phyloP scores from a whole-genome alignment of 2,888 invertebrate genomes.

The Bombyx huttoni region DNA sequence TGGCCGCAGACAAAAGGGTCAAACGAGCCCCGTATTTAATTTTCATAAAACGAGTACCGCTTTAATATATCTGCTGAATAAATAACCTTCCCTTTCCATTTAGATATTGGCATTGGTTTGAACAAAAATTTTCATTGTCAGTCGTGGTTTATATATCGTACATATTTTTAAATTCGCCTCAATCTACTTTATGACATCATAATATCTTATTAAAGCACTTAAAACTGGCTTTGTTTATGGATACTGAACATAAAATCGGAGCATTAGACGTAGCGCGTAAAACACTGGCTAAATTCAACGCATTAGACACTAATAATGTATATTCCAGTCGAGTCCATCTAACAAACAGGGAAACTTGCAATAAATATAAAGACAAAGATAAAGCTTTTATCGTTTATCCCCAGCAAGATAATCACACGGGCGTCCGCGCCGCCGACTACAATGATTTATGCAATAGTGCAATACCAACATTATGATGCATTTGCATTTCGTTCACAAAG shows the following conservation, averaged over 20 bases:
- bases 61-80: constrained; percentile 64
- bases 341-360: constrained; percentile 1
- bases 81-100: constrained; percentile 58
- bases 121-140: constrained; percentile 33
- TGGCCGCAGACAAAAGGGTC: constrained; percentile 63
- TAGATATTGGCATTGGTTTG: constrained; percentile 48
- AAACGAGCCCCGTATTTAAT: constrained; percentile 62
- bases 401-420: constrained; percentile 40
- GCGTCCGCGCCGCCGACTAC: constrained; percentile 30
- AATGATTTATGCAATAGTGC: constrained; percentile 40
- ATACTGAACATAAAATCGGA: background rate
- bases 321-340: background rate
- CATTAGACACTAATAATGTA: background rate
- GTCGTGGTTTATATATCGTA: constrained; percentile 11
- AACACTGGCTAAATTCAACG: background rate
- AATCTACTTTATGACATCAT: background rate
- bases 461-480: constrained; percentile 39
- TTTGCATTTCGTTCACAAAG: constrained; percentile 47
- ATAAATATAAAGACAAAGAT: constrained; percentile 22
- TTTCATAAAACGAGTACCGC: constrained; percentile 64
- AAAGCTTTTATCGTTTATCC: constrained; percentile 36
- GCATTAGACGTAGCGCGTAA: background rate
- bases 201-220: background rate
- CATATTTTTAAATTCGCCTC: background rate
- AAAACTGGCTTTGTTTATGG: background rate